Conservation (phyloP, 2,888 invertebrate genomes). For the Melinopterus prodromus region DNA sequence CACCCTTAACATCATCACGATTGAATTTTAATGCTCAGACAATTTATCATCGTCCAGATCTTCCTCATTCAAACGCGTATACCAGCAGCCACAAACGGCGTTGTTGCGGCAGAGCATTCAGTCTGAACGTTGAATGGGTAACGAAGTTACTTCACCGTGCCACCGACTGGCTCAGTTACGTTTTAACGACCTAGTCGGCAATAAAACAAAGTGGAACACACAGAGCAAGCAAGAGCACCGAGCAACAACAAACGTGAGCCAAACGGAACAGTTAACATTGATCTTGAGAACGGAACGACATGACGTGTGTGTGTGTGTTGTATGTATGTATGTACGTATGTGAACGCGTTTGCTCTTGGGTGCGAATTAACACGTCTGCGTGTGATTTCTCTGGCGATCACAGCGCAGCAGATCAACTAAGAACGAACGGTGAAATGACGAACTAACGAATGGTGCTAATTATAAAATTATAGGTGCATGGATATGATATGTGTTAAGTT, state of each 20-base stretch:
- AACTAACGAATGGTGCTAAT: not conserved
- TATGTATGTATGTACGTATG: not conserved
- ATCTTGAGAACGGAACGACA: not conserved
- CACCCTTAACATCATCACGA: no score
- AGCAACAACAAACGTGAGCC: not conserved
- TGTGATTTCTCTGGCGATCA: not conserved
- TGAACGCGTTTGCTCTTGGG: not conserved
- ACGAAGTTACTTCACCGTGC: slow-evolving; percentile 9
- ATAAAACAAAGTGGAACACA: not conserved
- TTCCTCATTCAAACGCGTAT: no score
- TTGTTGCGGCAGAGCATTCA: not conserved
- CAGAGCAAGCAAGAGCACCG: not conserved
- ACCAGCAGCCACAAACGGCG: no score
- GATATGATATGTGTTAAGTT: no score
- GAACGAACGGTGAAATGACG: not conserved
- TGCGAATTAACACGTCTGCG: not conserved
- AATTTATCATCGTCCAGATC: no score
- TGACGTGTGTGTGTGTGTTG: not conserved
- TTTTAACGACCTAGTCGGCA: not conserved
- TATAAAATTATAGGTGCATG: not conserved
- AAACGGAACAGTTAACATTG: not conserved
- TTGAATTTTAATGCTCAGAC: no score
- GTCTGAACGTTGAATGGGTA: slow-evolving; percentile 13
- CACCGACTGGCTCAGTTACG: not conserved
- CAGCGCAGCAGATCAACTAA: not conserved